phyloP scores from a whole-genome alignment of 2,797 vertebrate species.

The Pangasius sanitwongsei region DNA sequence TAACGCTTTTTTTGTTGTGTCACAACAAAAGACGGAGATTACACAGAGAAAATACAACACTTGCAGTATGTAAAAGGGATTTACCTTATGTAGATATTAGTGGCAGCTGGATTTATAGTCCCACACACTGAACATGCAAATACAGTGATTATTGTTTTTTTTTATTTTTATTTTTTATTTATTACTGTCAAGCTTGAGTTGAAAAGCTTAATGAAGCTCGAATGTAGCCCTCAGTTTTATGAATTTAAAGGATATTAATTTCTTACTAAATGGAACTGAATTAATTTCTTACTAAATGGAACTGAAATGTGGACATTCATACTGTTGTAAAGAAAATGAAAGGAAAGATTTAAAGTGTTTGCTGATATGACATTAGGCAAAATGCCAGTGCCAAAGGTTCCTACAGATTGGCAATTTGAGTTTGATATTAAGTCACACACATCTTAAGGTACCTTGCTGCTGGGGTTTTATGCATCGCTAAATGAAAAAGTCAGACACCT shows the following conservation, averaged over 20 bases:
- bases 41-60: not conserved
- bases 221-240: not conserved
- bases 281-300: constrained; percentile 18
- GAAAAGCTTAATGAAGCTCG: not conserved
- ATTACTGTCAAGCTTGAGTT: not conserved
- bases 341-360: not conserved
- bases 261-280: not conserved
- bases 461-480: not conserved
- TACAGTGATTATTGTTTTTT: not conserved
- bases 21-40: not conserved
- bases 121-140: not conserved
- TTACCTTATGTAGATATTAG: not conserved
- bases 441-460: not conserved
- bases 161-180: not conserved
- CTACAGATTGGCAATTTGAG: not conserved
- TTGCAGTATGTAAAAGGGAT: not conserved
- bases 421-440: constrained; percentile 6
- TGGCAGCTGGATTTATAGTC: not conserved
- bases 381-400: not conserved
- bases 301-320: not conserved
- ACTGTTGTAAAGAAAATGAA: not conserved
- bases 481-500: not conserved
- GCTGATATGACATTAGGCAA: constrained; percentile 25
- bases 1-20: not conserved
- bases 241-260: not conserved